These are phyloP conservation scores for Brenthis ino DNA, from an alignment of 2,888 invertebrate species.

Conservation along the genomic window DNA sequence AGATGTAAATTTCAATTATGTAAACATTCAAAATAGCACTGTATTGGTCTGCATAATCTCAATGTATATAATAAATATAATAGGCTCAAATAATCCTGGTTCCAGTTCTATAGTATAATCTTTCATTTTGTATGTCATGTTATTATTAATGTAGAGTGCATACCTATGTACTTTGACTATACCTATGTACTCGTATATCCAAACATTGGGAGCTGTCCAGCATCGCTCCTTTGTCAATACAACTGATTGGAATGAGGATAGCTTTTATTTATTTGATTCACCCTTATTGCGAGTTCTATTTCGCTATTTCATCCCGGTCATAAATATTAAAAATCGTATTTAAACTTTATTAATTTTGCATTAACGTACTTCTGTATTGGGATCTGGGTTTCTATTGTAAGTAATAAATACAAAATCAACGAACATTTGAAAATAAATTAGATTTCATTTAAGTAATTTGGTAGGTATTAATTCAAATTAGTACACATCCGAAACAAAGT, in stretches of 20 bases:
- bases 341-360: too few relatives aligned
- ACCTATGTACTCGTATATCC: slow-evolving; percentile 24
- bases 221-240: slow-evolving; percentile 61
- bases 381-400: too few relatives aligned
- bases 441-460: too few relatives aligned
- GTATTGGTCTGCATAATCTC: slow-evolving; percentile 36
- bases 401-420: too few relatives aligned
- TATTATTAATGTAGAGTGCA: slow-evolving; percentile 13
- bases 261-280: slow-evolving; percentile 15
- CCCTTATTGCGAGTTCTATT: too few relatives aligned
- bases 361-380: too few relatives aligned
- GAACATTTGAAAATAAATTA: too few relatives aligned
- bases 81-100: not conserved
- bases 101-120: slow-evolving; percentile 19
- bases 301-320: too few relatives aligned
- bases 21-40: slow-evolving; percentile 27
- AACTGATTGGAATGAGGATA: slow-evolving; percentile 60
- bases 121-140: slow-evolving; percentile 22
- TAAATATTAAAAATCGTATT: too few relatives aligned
- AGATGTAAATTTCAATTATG: slow-evolving; percentile 27
- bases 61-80: slow-evolving; percentile 36
- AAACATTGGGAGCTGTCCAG: slow-evolving; percentile 45
- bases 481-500: too few relatives aligned
- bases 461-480: too few relatives aligned
- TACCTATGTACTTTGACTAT: slow-evolving; percentile 3